phyloP scores from a whole-genome alignment of 2,113 vertebrate genomes.

The Sula dactylatra region DNA sequence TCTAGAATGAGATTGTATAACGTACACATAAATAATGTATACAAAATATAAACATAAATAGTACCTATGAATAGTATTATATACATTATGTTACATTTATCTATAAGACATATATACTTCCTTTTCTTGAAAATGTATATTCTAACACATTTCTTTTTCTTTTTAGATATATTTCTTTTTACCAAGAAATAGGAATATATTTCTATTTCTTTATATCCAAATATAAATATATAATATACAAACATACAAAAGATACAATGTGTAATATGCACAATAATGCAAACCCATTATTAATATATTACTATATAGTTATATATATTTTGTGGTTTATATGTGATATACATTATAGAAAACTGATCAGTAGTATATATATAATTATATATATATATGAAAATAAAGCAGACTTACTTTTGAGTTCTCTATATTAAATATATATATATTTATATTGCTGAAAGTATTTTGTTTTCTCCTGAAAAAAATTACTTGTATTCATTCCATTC shows the following conservation, averaged over 20 bases:
- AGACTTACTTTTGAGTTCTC: not conserved
- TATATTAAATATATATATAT: not conserved
- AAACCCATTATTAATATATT: not conserved
- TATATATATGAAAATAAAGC: not conserved
- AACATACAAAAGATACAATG: not conserved
- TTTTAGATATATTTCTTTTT: not conserved
- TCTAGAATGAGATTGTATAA: no score
- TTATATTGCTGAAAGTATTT: not conserved
- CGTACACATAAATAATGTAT: not conserved
- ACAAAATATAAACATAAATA: no score
- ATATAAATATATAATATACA: not conserved
- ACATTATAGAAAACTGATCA: not conserved
- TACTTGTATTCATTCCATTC: not conserved
- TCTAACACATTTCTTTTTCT: not conserved
- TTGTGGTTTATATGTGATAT: not conserved
- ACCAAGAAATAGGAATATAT: not conserved
- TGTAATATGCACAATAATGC: not conserved
- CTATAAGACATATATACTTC: not conserved
- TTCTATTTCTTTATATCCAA: not conserved
- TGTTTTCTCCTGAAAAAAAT: not conserved
- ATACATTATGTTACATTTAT: no score
- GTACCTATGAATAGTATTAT: no score
- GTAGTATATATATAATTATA: not conserved
- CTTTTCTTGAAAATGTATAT: no score
- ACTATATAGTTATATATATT: not conserved